A percentile compares a stretch with the other conserved stretches of the same genome.
Evolutionary conservation across 2,888 invertebrate genomes (phyloP).

Genomic region (Leptogaster cylindrica): DNA sequence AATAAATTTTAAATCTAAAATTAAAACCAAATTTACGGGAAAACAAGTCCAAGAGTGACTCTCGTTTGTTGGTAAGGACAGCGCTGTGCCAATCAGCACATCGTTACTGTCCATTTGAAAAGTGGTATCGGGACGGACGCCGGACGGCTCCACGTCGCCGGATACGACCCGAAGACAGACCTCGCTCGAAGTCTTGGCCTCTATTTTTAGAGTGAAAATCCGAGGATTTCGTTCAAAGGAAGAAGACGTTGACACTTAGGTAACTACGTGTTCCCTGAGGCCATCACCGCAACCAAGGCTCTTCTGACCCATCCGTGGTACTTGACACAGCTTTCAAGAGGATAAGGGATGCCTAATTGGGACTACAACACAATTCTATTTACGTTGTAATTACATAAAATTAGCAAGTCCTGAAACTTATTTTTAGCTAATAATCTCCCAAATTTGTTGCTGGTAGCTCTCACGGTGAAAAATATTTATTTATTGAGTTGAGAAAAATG

Average conservation of each 20-base stretch:
- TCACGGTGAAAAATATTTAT: too few relatives aligned
- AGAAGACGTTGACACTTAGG: constrained; percentile 25
- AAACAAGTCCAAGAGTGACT: too few relatives aligned
- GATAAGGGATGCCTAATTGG: constrained; percentile 21
- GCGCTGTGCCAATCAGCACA: constrained; percentile 16
- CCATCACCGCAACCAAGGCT: background rate
- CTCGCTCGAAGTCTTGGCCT: background rate
- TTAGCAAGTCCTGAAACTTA: constrained; percentile 38
- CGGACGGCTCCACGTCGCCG: background rate
- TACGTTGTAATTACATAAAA: constrained; percentile 37
- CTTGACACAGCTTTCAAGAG: too few relatives aligned
- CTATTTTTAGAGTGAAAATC: constrained; percentile 25
- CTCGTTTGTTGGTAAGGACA: too few relatives aligned
- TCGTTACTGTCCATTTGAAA: constrained; percentile 12
- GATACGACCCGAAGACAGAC: constrained; percentile 3
- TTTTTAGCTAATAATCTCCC: constrained; percentile 21
- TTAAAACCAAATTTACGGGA: too few relatives aligned
- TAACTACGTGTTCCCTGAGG: background rate
- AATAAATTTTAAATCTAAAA: too few relatives aligned
- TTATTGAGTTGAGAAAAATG: too few relatives aligned
- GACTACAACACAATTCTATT: constrained; percentile 26
- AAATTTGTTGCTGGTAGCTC: constrained; percentile 22
- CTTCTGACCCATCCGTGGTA: too few relatives aligned
- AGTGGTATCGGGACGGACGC: constrained; percentile 7
- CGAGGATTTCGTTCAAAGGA: background rate